Percentiles rank a stretch among this genome's conserved stretches.
These are phyloP conservation scores for Philotrypesis tridentata DNA, from an alignment of 1,140 invertebrate genomes.

Conservation along the genomic window DNA sequence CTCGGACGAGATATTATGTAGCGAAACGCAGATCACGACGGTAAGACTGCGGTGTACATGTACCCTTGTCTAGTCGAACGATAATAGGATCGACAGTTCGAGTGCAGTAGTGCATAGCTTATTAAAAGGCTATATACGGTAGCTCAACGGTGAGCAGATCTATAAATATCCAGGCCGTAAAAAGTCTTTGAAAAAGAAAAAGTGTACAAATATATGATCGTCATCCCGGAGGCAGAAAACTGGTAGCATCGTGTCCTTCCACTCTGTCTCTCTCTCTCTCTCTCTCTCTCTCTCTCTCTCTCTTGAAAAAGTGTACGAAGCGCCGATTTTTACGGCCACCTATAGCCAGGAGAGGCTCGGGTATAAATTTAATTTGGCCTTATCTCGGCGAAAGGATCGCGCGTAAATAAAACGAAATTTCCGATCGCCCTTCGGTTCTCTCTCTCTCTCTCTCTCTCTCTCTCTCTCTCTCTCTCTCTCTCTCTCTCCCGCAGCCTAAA, in stretches of 20 bases:
- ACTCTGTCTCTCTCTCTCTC: too few species aligned
- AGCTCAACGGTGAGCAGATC: neutral
- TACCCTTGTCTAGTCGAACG: neutral
- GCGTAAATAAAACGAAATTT: constrained; percentile 23
- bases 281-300: too few species aligned
- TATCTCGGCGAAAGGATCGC: constrained; percentile 44
- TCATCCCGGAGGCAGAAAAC: neutral
- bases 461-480: too few species aligned
- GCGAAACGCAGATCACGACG: neutral
- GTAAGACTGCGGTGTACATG: neutral
- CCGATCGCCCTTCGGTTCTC: neutral
- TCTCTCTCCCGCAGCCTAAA: neutral
- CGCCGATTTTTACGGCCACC: constrained; percentile 32
- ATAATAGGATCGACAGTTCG: neutral
- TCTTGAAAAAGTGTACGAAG: neutral
- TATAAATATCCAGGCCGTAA: neutral
- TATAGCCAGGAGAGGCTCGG: neutral
- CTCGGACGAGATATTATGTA: neutral
- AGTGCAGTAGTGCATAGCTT: neutral
- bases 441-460: too few species aligned
- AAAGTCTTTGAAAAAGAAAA: neutral
- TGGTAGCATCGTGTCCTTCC: constrained; percentile 5
- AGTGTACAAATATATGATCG: neutral
- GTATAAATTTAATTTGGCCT: constrained; percentile 48
- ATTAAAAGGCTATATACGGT: neutral